Percentiles rank a stretch among this genome's conserved stretches.
Conservation (phyloP, 1,140 invertebrate species). For the Rhyacophila brunnea region DNA sequence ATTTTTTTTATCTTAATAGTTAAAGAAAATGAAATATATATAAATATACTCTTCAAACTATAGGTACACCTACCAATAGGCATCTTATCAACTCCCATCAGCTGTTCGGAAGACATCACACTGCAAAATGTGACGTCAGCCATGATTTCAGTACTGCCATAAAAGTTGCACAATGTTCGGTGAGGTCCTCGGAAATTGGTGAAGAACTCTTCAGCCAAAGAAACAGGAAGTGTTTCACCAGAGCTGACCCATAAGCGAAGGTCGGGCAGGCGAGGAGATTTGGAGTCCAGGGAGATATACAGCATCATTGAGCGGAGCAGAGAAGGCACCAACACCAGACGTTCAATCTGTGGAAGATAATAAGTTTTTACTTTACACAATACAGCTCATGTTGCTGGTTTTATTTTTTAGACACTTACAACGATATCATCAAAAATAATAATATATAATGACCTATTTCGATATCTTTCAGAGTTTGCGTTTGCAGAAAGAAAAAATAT, state of each 20-base stretch:
- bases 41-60: too few species aligned
- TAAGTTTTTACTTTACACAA: too few species aligned
- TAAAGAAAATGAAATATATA: too few species aligned
- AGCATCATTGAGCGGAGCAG: slow-evolving; percentile 74
- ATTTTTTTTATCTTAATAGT: too few species aligned
- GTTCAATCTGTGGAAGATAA: slow-evolving; percentile 58
- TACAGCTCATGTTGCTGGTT: too few species aligned
- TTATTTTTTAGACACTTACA: too few species aligned
- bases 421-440: too few species aligned
- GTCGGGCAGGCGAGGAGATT: slow-evolving; percentile 47
- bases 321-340: slow-evolving; percentile 81
- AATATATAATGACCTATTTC: too few species aligned
- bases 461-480: too few species aligned
- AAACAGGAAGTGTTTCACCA: slow-evolving; percentile 69
- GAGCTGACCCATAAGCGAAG: slow-evolving; percentile 81
- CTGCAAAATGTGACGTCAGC: slow-evolving; percentile 74
- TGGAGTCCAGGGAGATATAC: slow-evolving; percentile 58
- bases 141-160: slow-evolving; percentile 87
- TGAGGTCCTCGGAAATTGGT: slow-evolving; percentile 60
- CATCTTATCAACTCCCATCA: slow-evolving; percentile 65
- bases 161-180: slow-evolving; percentile 77
- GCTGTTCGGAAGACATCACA: slow-evolving; percentile 53
- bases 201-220: slow-evolving; percentile 72
- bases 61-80: slow-evolving; percentile 70
- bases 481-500: too few species aligned